Percentiles rank a stretch among this genome's conserved stretches.
Evolutionary conservation across 2,113 vertebrate species (phyloP).

Genomic region (Damaliscus lunatus): DNA sequence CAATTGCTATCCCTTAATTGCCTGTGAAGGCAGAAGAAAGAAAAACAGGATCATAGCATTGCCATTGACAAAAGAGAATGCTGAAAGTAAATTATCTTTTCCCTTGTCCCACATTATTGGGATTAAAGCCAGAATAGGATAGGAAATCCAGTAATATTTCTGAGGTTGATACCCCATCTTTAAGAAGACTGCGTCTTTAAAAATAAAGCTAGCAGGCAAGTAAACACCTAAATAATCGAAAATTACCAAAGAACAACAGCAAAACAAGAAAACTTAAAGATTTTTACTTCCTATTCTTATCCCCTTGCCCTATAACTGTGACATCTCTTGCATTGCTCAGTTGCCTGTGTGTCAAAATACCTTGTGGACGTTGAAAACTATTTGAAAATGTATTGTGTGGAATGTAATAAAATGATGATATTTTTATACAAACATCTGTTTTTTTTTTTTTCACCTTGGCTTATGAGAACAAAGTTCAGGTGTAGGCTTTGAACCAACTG

Average conservation of each 20-base stretch:
- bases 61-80: constrained; percentile 38
- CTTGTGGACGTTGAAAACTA: constrained; percentile 91
- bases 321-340: constrained; percentile 81
- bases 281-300: constrained; percentile 79
- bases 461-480: constrained; percentile 59
- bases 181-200: constrained; percentile 71
- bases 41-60: not conserved
- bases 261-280: constrained; percentile 73
- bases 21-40: not conserved
- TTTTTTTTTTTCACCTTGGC: constrained; percentile 65
- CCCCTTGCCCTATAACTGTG: constrained; percentile 73
- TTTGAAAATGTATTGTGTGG: constrained; percentile 93
- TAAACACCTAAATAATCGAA: constrained; percentile 51
- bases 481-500: constrained; percentile 54
- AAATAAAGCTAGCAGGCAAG: constrained; percentile 66
- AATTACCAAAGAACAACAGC: constrained; percentile 82
- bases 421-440: constrained; percentile 93
- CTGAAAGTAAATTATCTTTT: constrained; percentile 35
- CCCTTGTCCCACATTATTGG: constrained; percentile 37
- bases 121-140: constrained; percentile 62
- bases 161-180: constrained; percentile 34
- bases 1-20: not conserved
- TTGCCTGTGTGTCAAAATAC: constrained; percentile 89
- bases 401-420: constrained; percentile 99
- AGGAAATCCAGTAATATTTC: constrained; percentile 45